Percentiles rank a stretch among this genome's conserved stretches.
Evolutionary conservation across 2,113 vertebrate genomes (phyloP).

Genomic region (Myotis lucifugus): DNA sequence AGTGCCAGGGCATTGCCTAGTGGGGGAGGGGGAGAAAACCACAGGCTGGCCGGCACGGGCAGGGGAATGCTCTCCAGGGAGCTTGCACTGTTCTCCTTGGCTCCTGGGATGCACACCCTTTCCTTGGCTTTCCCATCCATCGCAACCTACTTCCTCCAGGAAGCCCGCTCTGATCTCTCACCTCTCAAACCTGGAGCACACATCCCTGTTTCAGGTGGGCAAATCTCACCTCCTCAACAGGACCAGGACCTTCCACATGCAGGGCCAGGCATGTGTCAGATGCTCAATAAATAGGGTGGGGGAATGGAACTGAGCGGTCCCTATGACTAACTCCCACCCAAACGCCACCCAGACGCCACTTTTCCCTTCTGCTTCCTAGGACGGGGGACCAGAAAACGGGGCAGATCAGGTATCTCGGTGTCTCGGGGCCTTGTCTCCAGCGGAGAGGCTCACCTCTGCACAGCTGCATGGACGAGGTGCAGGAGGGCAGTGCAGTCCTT

Average conservation of each 20-base stretch:
- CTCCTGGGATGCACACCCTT: background rate
- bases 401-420: background rate
- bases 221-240: background rate
- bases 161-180: background rate
- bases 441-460: slow-evolving; percentile 87
- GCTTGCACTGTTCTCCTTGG: background rate
- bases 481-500: slow-evolving; percentile 97
- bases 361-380: background rate
- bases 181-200: background rate
- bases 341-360: no score
- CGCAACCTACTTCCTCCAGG: background rate
- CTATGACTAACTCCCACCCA: background rate
- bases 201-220: background rate
- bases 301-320: background rate
- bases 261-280: background rate
- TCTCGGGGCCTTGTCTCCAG: background rate
- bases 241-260: background rate
- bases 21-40: background rate
- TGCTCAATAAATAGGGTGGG: background rate
- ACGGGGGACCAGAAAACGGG: background rate
- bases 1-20: slow-evolving; percentile 85
- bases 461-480: slow-evolving; percentile 92
- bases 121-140: background rate
- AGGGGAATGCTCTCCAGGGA: background rate
- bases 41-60: background rate